Conservation (phyloP, 2,888 invertebrate species). For the Drosophila picticornis region DNA sequence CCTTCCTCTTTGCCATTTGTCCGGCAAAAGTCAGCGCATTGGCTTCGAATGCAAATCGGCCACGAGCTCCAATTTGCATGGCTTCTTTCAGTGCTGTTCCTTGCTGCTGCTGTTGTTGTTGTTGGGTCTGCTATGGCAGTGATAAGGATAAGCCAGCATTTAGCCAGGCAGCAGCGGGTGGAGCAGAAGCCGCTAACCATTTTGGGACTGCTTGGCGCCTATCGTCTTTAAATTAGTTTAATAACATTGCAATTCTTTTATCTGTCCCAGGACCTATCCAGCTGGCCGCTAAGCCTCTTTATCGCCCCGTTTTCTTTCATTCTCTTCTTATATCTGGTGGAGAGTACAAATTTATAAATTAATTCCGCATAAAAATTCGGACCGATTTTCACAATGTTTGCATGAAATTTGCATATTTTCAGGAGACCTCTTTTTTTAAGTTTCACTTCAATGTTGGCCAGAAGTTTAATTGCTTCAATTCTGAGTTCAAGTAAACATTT, state of each 20-base stretch:
- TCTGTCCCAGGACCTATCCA: conserved; percentile 53
- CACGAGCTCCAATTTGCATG: conserved; percentile 73
- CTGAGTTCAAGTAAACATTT: background rate
- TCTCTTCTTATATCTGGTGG: background rate
- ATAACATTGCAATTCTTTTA: conserved; percentile 73
- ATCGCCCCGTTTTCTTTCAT: conserved; percentile 25
- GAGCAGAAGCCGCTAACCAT: conserved; percentile 9
- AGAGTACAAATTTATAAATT: conserved; percentile 16
- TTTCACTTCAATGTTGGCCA: background rate
- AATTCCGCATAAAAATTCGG: conserved; percentile 12
- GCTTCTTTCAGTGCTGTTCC: conserved; percentile 30
- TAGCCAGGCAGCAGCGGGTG: conserved; percentile 19
- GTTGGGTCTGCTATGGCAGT: conserved; percentile 47
- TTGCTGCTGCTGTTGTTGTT: conserved; percentile 12
- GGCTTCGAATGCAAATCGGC: conserved; percentile 74
- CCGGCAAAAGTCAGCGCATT: conserved; percentile 74
- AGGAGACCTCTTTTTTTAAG: background rate
- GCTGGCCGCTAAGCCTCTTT: conserved; percentile 51
- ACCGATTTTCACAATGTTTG: background rate
- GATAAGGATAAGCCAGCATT: conserved; percentile 54
- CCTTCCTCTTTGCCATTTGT: conserved; percentile 32
- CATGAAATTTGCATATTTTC: background rate
- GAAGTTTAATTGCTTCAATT: background rate
- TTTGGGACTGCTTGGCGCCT: conserved; percentile 49
- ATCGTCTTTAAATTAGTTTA: conserved; percentile 81